Conservation (phyloP, 2,113 vertebrate genomes). For the Phalacrocorax brasilianus region DNA sequence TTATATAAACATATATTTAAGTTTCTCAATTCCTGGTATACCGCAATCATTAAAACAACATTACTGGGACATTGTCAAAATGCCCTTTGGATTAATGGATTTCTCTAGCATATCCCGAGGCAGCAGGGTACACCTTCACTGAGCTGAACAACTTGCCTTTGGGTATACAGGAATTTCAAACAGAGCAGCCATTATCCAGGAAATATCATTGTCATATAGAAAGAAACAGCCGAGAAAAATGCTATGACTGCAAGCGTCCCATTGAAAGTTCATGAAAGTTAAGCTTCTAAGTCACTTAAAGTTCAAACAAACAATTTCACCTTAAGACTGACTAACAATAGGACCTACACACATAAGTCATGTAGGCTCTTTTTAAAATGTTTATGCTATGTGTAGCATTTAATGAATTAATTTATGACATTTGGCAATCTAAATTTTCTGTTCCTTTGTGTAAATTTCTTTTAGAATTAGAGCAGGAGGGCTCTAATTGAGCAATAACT, state of each 20-base stretch:
- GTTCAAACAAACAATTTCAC: not conserved
- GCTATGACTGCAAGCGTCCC: not conserved
- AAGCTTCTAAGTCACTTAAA: not conserved
- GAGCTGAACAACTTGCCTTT: not conserved
- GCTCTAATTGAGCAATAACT: not conserved
- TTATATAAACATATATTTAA: not conserved
- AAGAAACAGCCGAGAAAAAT: not conserved
- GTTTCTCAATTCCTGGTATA: not conserved
- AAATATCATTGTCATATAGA: not conserved
- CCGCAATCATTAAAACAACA: not conserved
- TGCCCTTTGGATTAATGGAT: not conserved
- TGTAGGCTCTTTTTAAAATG: not conserved
- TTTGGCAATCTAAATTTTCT: not conserved
- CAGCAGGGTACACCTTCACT: not conserved
- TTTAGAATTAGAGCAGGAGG: not conserved
- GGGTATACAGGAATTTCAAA: not conserved
- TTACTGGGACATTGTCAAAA: not conserved
- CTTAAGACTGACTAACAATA: not conserved
- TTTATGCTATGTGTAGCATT: not conserved
- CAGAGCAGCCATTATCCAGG: not conserved
- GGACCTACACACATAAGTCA: not conserved
- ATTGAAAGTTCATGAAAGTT: not conserved
- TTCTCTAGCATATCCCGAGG: not conserved
- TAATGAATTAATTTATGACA: not conserved
- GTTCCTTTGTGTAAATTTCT: not conserved